A percentile compares a stretch with the other conserved stretches of the same genome.
Evolutionary conservation across 2,888 invertebrate genomes (phyloP).

Genomic region (Stegana nigrithorax): DNA sequence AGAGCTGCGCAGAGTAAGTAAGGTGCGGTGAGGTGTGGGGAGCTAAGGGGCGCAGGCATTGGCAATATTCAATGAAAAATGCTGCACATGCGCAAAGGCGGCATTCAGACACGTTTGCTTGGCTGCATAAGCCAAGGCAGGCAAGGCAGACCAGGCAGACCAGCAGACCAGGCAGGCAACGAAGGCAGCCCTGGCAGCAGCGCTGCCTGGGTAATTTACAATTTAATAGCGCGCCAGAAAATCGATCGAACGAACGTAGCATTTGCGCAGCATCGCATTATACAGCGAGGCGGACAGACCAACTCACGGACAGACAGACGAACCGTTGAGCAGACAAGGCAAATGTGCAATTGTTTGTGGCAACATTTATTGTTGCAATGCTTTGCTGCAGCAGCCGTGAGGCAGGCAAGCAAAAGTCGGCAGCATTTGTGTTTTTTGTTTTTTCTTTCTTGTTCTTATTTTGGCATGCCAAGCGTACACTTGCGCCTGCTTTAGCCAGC

Average conservation of each 20-base stretch:
- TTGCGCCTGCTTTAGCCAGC: background rate
- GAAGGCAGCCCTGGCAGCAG: constrained; percentile 35
- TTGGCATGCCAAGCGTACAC: background rate
- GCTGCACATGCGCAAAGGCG: constrained; percentile 12
- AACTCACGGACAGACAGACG: background rate
- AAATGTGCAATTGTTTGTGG: background rate
- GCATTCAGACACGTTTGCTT: constrained; percentile 55
- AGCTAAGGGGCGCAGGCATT: no score
- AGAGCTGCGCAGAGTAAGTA: background rate
- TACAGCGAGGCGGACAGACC: background rate
- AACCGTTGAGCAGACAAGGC: no score
- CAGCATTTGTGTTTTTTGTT: background rate
- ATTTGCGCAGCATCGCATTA: constrained; percentile 2
- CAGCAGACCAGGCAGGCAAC: constrained; percentile 53
- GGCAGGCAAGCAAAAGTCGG: background rate
- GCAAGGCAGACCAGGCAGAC: constrained; percentile 31
- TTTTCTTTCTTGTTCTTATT: background rate
- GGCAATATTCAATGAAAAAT: constrained; percentile 21
- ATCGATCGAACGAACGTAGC: constrained; percentile 47
- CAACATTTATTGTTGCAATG: background rate
- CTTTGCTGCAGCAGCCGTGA: background rate
- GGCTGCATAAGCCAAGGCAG: no score
- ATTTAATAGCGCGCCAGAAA: constrained; percentile 57
- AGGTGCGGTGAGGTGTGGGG: background rate
- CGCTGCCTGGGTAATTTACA: constrained; percentile 57